These are phyloP conservation scores for Steatornis caripensis DNA, from an alignment of 2,113 vertebrate species.

Conservation along the genomic window DNA sequence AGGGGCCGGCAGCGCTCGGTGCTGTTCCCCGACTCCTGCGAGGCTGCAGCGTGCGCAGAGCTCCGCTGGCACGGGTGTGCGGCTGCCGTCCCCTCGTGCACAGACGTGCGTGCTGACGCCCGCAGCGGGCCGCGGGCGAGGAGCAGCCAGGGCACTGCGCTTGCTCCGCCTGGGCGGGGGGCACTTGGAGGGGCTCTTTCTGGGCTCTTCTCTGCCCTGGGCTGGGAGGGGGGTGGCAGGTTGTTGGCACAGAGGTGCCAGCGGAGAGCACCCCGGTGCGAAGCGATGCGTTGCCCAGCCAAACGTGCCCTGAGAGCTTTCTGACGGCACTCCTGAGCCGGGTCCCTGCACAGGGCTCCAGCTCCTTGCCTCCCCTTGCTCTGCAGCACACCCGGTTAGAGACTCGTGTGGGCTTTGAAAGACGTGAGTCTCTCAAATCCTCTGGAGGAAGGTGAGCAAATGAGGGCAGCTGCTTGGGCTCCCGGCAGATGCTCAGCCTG, in stretches of 20 bases:
- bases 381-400: background rate
- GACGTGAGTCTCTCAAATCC: background rate
- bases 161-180: too few species aligned
- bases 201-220: background rate
- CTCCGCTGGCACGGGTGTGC: background rate
- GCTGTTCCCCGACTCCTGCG: rapidly evolving
- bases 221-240: too few species aligned
- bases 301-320: background rate
- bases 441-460: background rate
- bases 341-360: background rate
- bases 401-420: background rate
- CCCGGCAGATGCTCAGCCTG: background rate
- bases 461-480: background rate
- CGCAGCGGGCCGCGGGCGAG: rapidly evolving
- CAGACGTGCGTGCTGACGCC: background rate
- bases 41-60: background rate
- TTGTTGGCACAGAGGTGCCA: background rate
- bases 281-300: background rate
- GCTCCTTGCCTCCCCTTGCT: background rate
- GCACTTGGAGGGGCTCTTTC: background rate
- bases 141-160: background rate
- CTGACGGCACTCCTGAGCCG: background rate
- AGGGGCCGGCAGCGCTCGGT: rapidly evolving
- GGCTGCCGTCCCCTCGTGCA: rapidly evolving
- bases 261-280: too few species aligned